Base-by-base conservation (phyloP, 2,113 vertebrate species). In the Toxotes chatareus region DNA sequence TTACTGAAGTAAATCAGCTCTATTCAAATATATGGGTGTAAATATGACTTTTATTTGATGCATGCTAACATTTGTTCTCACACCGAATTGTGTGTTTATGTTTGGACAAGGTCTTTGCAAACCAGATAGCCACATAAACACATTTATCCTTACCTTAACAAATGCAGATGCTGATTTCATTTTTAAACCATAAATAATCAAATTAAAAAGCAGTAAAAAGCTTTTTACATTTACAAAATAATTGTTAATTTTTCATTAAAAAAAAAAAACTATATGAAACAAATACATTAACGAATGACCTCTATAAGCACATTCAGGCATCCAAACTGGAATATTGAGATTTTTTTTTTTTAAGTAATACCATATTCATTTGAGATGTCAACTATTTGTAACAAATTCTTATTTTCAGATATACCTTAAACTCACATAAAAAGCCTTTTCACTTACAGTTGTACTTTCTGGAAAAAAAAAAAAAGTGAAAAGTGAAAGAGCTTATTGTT, bases 401-500 rank as follows among this genome's bases (percentile, higher is more conserved):
- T 14, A 57, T 79, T 31, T 67, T 47, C 19, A 46, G 63, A 60
- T 40, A 46, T 34, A 47, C 46, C 46, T 65, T 23, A 51, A 21
- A 44, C 55, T 70, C 82, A 70, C 77, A 79, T 57, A 73, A 81
- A 68, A 42, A 79, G 60, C 14, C 94, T 74, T 80, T 88, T 88
- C 47, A 79, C 57, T 62, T 74, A 93, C 96, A 76, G 66, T n/a
- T 66, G 19, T 93, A 90, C 92, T 90, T 81, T 90, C 83, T 93
- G 91, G 93, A 91, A 93, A 95, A 94, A 89, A 80, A 88, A 89
- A 94, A 88, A 53, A 40, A 51, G 75, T 40, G 0, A 23, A 92
- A 93, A 92, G 91, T 97, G 94, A 98, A 98, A 97, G 96, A 89
- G 77, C 93, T 93, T 93, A 95, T 96, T 98, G 97, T 98, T 94